Base-by-base conservation (phyloP, 2,888 invertebrate genomes). In the Drosophila pseudotakahashii region DNA sequence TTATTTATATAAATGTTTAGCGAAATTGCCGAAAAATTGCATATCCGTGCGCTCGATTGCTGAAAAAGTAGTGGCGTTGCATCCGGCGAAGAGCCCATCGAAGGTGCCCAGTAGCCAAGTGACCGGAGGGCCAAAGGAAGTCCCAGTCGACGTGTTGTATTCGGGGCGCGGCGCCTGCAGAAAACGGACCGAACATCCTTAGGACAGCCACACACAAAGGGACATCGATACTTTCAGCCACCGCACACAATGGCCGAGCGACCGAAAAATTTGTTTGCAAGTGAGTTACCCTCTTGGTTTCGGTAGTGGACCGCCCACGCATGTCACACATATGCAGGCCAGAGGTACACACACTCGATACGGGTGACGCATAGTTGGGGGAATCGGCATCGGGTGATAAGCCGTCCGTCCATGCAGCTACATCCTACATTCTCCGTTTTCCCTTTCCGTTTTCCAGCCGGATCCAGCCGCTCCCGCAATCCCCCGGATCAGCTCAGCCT, bases 191-290 rank as follows among this genome's bases (percentile, higher is more conserved):
- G 51, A 50, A 53, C 45, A 30, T 71, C 73, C 70, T 62, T 57
- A 55, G 37, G 55, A 55, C 39, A 59, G 30, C 16, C 47, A 47
- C 48, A 75, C 44, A 76, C 51, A 75, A 63, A 59, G 59, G 37
- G 51, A 57, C 53, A 69, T 44, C 57, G 45, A 78, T 74, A 74
- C 30, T 39, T 57, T 47, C 42, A 41, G 61, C 47, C 36, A 14
- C 42, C 39, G 37, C 32, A 39, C 36, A 78, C 58, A 78, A 91
- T 92, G 91, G 91, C 91, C 68, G 92, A 92, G 83, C 91, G 92
- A 78, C 92, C 92, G 62, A 92, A 90, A 75, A 91, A 90, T 88
- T 89, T 92, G 63, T 90, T 91, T 76, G 83, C 89, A 64, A 89
- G 91, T 91, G 79, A 88, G 84, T 82, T 42, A 23, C 42, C 42